phyloP scores from a whole-genome alignment of 2,888 invertebrate species.

The Zygothrica quintamaculata region DNA sequence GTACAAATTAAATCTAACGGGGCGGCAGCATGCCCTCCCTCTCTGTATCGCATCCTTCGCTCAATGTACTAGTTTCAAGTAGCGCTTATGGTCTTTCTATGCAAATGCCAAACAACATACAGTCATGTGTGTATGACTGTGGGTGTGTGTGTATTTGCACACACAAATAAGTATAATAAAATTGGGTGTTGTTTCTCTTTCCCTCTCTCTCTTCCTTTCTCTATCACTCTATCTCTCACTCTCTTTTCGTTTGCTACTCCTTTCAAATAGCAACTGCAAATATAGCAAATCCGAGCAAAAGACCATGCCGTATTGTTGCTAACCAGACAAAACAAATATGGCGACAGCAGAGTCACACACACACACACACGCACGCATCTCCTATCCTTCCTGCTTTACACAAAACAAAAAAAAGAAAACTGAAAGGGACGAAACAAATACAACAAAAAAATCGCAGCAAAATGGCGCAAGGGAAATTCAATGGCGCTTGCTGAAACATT shows the following conservation, averaged over 20 bases:
- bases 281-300: constrained; percentile 25
- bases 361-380: no score
- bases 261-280: constrained; percentile 5
- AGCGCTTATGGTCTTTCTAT: constrained; percentile 72
- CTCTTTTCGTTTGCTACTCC: constrained; percentile 46
- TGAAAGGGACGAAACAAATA: not conserved
- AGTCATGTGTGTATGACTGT: constrained; percentile 11
- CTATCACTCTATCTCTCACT: no score
- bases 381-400: no score
- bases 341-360: no score
- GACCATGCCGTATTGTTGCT: constrained; percentile 52
- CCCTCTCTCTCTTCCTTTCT: no score
- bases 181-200: constrained; percentile 60
- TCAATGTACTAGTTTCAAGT: constrained; percentile 56
- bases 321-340: constrained; percentile 73
- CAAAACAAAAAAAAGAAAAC: constrained; percentile 5
- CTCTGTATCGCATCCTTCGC: no score
- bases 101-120: constrained; percentile 50
- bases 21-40: constrained; percentile 39
- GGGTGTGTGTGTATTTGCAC: constrained; percentile 3
- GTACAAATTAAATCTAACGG: constrained; percentile 45
- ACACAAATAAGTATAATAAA: constrained; percentile 74
- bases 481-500: constrained; percentile 73
- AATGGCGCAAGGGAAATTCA: constrained; percentile 63
- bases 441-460: constrained; percentile 29